Evolutionary conservation across 1,140 invertebrate species (phyloP).

Genomic region (Pseudomyrmex cubaensis): DNA sequence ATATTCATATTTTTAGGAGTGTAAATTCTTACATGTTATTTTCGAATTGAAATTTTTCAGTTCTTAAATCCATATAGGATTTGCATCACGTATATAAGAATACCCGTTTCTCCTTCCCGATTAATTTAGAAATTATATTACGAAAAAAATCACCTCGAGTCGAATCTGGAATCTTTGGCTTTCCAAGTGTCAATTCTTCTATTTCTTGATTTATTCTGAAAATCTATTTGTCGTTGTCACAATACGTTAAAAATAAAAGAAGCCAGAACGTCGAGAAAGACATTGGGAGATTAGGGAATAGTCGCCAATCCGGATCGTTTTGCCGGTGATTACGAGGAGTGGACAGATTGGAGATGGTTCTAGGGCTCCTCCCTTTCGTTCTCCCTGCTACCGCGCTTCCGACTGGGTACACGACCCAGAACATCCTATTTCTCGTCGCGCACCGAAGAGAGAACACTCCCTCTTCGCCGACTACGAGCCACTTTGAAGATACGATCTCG

Average conservation of each 20-base stretch:
- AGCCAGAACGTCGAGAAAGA: slow-evolving; percentile 18
- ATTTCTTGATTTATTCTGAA: background rate
- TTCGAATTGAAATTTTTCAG: too few relatives aligned
- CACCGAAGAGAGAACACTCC: slow-evolving; percentile 58
- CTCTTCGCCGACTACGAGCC: slow-evolving; percentile 73
- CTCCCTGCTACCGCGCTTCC: slow-evolving; percentile 48
- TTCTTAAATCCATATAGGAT: too few relatives aligned
- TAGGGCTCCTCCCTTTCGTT: slow-evolving; percentile 51
- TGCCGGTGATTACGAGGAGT: slow-evolving; percentile 64
- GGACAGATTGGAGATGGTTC: slow-evolving; percentile 64
- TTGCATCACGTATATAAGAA: too few relatives aligned
- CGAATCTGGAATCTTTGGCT: too few relatives aligned
- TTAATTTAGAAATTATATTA: too few relatives aligned
- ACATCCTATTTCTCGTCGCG: slow-evolving; percentile 37
- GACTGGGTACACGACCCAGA: background rate
- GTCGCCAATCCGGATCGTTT: slow-evolving; percentile 56
- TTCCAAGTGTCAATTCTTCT: too few relatives aligned
- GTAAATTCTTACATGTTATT: too few relatives aligned
- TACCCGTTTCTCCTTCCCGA: too few relatives aligned
- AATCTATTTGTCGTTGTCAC: background rate
- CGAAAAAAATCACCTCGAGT: too few relatives aligned
- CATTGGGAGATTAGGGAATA: slow-evolving; percentile 35
- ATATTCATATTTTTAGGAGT: too few relatives aligned
- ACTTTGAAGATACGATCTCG: slow-evolving; percentile 84
- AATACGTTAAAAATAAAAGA: background rate